Base-by-base conservation (phyloP, 1,140 invertebrate species). In the Hylaeus anthracinus region DNA sequence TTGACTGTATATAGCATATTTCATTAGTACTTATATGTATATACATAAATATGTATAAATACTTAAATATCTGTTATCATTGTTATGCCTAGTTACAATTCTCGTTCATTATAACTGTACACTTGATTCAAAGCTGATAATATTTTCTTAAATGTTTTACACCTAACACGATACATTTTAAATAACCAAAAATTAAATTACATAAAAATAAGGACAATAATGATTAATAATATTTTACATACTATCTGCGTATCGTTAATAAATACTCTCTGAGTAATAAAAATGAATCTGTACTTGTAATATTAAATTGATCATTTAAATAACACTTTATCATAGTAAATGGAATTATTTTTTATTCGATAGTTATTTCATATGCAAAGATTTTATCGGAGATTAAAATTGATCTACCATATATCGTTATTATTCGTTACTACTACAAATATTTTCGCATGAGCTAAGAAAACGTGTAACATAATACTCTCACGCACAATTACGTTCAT, bases 41-140 rank as follows among this genome's bases (percentile, higher is more conserved):
- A 72, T 84, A 77, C 43, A 83, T 64, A 82, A 69, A 82, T 69
- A 85, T 86, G 63, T 58, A 74, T 61, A 70, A 80, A 39, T 86
- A 71, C 78, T 26, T 85, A 70, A 80, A 39, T 86, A 71, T 82
- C 39, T 85, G 69, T 86, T 81, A 82, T 76, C 14, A 81, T 85
- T 85, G 79, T 85, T 78, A 82, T 85, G 83, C 63, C 80, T 83
- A 83, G 77, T 79, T 73, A 80, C 80, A 72, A 66, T 71, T 51
- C 43, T 86, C 65, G 45, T 86, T 78, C 72, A 82, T 82, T 74
- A 74, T 63, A 82, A 82, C 69, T 82, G 14, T 86, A 82, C 83
- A 86, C 79, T 86, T 86, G 79, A 78, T 86, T 86, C 83, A 85
- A 86, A 86, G 79, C 84, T 56, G n/a, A 43, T 58, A 51, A 82